Evolutionary conservation across 2,113 vertebrate genomes (phyloP).

Genomic region (Nansenia antarctica): DNA sequence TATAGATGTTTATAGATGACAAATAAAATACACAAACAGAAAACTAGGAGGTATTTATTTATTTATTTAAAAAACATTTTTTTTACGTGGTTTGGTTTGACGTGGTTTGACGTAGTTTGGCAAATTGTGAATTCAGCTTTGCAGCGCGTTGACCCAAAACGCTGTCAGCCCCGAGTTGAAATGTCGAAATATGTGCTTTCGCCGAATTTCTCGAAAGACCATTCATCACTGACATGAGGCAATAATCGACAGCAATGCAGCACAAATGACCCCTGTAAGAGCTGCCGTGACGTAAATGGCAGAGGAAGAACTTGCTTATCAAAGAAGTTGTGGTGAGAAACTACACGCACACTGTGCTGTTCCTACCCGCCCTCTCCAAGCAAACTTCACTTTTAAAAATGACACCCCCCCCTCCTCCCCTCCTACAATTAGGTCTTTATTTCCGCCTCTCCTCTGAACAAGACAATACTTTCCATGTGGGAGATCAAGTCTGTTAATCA

Average conservation of each 20-base stretch:
- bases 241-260: constrained; percentile 34
- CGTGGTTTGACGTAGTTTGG: too few species aligned
- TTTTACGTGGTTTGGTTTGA: too few species aligned
- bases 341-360: constrained; percentile 35
- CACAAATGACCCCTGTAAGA: constrained; percentile 33
- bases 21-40: too few species aligned
- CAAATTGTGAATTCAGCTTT: constrained; percentile 30
- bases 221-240: constrained; percentile 51
- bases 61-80: too few species aligned
- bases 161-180: constrained; percentile 42
- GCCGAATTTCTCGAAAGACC: constrained; percentile 47
- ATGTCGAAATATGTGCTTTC: constrained; percentile 23
- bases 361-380: constrained; percentile 33
- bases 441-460: constrained; percentile 29
- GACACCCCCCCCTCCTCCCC: constrained; percentile 40
- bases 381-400: constrained; percentile 22
- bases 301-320: constrained; percentile 28
- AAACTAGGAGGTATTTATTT: too few species aligned
- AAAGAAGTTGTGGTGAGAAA: constrained; percentile 40
- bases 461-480: constrained; percentile 43
- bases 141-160: constrained; percentile 46
- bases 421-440: constrained; percentile 44
- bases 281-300: constrained; percentile 59
- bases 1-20: too few species aligned
- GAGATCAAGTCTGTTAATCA: constrained; percentile 60